Evolutionary conservation across 1,140 invertebrate species (phyloP).

Genomic region (Bombus ignitus): DNA sequence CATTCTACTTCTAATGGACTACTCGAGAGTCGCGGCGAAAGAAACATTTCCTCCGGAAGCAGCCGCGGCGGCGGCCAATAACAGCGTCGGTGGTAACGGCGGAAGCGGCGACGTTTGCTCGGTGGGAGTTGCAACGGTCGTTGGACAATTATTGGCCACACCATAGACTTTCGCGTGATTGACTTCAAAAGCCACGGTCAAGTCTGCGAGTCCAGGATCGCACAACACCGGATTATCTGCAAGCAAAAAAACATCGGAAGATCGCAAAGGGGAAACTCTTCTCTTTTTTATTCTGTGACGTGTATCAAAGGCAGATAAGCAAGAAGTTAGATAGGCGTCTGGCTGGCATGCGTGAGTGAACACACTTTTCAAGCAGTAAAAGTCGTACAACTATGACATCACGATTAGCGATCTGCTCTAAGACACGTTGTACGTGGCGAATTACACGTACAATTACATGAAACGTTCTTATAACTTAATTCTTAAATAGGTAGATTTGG

Average conservation of each 20-base stretch:
- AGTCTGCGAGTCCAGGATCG: conserved; percentile 86
- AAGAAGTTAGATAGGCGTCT: neutral
- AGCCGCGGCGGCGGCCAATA: conserved; percentile 74
- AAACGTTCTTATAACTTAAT: neutral
- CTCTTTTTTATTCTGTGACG: neutral
- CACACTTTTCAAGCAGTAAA: neutral
- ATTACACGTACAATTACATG: neutral
- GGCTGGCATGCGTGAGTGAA: neutral
- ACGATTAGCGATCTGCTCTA: neutral
- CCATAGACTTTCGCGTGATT: conserved; percentile 88
- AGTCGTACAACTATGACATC: neutral
- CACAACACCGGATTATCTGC: conserved; percentile 90
- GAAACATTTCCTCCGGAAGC: conserved; percentile 79
- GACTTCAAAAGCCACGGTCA: conserved; percentile 86
- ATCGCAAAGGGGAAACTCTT: neutral
- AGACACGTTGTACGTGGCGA: neutral
- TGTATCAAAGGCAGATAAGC: neutral
- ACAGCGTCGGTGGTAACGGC: conserved; percentile 74
- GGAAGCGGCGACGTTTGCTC: conserved; percentile 56
- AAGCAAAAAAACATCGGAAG: conserved; percentile 67
- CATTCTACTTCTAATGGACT: conserved; percentile 6
- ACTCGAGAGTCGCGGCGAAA: conserved; percentile 80
- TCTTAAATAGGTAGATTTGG: too few relatives aligned
- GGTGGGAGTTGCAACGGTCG: conserved; percentile 65
- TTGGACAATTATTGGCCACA: conserved; percentile 81